Conservation (phyloP, 1,140 invertebrate species). For the Ruditapes philippinarum region DNA sequence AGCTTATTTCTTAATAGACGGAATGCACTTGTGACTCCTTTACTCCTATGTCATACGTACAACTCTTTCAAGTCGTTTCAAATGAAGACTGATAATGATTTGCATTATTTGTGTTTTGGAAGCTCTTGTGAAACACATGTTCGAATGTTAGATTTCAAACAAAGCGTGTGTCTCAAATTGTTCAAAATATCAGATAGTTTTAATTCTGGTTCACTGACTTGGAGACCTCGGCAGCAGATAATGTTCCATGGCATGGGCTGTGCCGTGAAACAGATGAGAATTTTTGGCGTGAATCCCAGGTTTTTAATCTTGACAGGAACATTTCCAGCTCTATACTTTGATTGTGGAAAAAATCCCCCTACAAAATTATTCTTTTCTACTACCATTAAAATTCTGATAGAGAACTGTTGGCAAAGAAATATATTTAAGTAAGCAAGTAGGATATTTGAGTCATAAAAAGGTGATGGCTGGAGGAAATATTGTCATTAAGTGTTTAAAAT, state of each 20-base stretch:
- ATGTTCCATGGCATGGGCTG: constrained; percentile 6
- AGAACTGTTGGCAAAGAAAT: not conserved
- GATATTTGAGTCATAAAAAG: too few species aligned
- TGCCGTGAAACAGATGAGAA: constrained; percentile 5
- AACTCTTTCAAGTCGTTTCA: constrained; percentile 37
- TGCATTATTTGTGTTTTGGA: constrained; percentile 30
- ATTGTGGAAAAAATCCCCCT: not conserved
- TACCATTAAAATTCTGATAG: not conserved
- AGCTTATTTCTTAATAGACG: constrained; percentile 16
- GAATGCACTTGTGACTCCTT: not conserved
- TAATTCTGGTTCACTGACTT: constrained; percentile 30
- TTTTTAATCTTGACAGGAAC: not conserved
- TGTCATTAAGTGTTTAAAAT: too few species aligned
- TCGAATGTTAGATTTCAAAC: constrained; percentile 21
- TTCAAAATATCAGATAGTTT: constrained; percentile 31
- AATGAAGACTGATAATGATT: constrained; percentile 16
- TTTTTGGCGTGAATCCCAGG: not conserved
- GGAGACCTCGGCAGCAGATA: not conserved
- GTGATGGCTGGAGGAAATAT: too few species aligned
- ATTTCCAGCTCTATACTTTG: not conserved
- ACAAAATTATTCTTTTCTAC: not conserved
- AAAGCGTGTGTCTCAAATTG: constrained; percentile 44
- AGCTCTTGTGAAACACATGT: constrained; percentile 20
- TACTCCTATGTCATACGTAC: not conserved
- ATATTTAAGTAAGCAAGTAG: too few species aligned